Evolutionary conservation across 1,140 invertebrate genomes (phyloP), one percentile per base, ranked within the genome.

Genomic region (Trinorchestia longiramus): DNA sequence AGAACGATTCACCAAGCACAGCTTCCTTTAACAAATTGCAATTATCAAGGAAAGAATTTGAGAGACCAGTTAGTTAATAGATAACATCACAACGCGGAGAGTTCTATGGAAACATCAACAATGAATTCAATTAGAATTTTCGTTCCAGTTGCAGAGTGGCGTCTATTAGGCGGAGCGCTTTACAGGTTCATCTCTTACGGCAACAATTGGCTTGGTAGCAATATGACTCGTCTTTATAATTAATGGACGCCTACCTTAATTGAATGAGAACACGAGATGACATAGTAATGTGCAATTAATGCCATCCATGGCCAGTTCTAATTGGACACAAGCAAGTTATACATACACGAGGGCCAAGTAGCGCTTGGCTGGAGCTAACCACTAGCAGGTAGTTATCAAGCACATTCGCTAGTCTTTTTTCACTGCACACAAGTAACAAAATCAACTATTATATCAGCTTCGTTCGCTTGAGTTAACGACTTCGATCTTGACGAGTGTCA

Each of bases 101-200:
- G 41, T 44, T 94, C 43, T 94, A 94, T 94, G 92, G 92, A 94
- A 44, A 42, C 43, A 40, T 44, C 44, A 94, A 94, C 92, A 94
- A 94, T 94, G 92, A 94, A 94, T 94, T 94, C 92, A 94, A 94
- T 94, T 94, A 94, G 92, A 94, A 47, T 45, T 94, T 94, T 94
- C 88, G 92, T 94, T 94, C 92, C 92, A 94, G 92, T 94, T 94
- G 92, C 44, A n/a, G 92, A 94, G 43, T 40, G 92, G 92, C 92
- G 43, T 47, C 92, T 11, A 94, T 94, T 94, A 94, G 92, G 19
- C 43, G 43, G 44, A 94, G 92, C 92, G 43, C 4, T 44, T 94
- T 94, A 94, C 92, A 44, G 92, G 92, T 94, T 94, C 41, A 94
- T 94, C 92, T 47, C 92, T 94, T 94, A 94, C 4, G 43, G 43